phyloP scores from a whole-genome alignment of 2,888 invertebrate species.

The Spisula solida region DNA sequence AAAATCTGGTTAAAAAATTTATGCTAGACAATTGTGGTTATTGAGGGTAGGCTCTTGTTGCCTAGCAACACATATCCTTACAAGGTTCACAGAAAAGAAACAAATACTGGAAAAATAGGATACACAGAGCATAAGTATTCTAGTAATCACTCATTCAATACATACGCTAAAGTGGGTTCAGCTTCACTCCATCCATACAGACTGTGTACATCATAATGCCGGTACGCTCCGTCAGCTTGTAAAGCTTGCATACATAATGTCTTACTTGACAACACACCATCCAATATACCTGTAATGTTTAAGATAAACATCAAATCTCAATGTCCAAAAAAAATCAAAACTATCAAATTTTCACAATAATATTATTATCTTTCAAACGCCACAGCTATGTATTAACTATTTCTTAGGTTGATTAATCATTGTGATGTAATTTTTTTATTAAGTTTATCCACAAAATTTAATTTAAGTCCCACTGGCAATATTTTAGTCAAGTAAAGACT shows the following conservation, averaged over 20 bases:
- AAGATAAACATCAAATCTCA: not conserved
- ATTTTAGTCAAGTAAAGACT: too few relatives aligned
- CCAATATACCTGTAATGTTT: conserved; percentile 13
- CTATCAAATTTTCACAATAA: not conserved
- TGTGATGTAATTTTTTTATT: too few relatives aligned
- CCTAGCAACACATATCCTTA: too few relatives aligned
- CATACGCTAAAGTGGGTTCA: conserved; percentile 90
- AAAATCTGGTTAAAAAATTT: too few relatives aligned
- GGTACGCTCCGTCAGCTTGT: conserved; percentile 85
- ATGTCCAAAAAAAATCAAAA: not conserved
- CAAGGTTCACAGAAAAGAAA: too few relatives aligned
- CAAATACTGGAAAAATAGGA: too few relatives aligned
- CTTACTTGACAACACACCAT: conserved; percentile 78
- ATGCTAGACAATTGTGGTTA: too few relatives aligned
- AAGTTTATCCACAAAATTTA: too few relatives aligned
- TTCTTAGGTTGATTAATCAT: too few relatives aligned
- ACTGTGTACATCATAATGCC: conserved; percentile 86
- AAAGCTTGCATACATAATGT: conserved; percentile 85
- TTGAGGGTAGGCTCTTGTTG: too few relatives aligned
- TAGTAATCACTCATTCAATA: not conserved
- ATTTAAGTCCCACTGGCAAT: too few relatives aligned
- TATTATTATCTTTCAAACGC: not conserved
- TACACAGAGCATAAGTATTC: too few relatives aligned
- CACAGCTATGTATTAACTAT: not conserved
- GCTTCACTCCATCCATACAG: conserved; percentile 90